phyloP scores from a whole-genome alignment of 2,797 vertebrate species.

The Neopelma chrysocephalum region DNA sequence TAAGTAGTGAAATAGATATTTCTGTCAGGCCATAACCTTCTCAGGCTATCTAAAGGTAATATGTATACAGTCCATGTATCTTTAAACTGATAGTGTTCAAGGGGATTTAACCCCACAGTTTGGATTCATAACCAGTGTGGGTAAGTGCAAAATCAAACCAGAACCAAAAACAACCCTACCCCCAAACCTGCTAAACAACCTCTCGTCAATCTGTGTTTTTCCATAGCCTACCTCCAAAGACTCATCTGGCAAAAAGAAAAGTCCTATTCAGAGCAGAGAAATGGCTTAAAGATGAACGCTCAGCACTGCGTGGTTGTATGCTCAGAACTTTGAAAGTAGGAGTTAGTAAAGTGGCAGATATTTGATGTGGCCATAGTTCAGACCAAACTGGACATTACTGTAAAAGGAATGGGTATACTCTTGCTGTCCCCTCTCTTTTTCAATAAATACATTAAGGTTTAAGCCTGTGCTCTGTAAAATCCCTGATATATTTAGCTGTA shows the following conservation, averaged over 20 bases:
- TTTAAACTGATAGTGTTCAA: background rate
- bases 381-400: background rate
- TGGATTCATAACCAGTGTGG: background rate
- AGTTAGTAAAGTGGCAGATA: background rate
- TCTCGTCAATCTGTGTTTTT: background rate
- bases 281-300: background rate
- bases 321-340: background rate
- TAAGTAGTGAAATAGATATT: constrained; percentile 6
- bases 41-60: background rate
- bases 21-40: background rate
- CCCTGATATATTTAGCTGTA: background rate
- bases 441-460: background rate
- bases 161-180: background rate
- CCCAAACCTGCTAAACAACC: background rate
- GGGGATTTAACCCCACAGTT: background rate
- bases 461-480: background rate
- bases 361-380: background rate
- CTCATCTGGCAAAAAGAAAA: background rate
- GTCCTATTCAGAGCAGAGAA: background rate
- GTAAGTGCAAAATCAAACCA: background rate
- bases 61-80: background rate
- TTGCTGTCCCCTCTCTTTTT: background rate
- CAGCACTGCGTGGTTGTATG: background rate
- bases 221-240: background rate
- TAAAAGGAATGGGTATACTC: background rate